phyloP scores from a whole-genome alignment of 2,797 vertebrate genomes.

The Ctenosaura bakeri region DNA sequence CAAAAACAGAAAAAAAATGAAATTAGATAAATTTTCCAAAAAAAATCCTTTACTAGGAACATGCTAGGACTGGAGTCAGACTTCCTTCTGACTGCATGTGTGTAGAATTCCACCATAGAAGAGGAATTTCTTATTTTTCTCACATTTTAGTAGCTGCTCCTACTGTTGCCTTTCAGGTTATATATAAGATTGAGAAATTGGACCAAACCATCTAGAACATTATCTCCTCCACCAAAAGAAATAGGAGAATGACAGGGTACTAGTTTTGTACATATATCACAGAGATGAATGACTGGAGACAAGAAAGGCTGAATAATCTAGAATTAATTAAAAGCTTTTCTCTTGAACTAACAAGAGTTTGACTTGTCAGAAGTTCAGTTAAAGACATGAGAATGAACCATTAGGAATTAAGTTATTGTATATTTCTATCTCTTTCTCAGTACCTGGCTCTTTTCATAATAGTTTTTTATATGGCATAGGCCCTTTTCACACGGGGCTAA shows the following conservation, averaged over 20 bases:
- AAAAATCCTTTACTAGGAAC: slow-evolving; percentile 7
- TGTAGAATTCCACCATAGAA: neutral
- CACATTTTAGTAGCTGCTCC: neutral
- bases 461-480: slow-evolving; percentile 21
- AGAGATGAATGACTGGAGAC: neutral
- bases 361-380: slow-evolving; percentile 24
- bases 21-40: neutral
- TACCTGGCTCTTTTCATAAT: slow-evolving; percentile 30
- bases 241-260: neutral
- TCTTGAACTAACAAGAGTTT: slow-evolving; percentile 18
- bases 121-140: neutral
- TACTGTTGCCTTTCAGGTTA: rapidly evolving
- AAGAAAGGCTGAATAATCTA: slow-evolving; percentile 27
- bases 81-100: neutral
- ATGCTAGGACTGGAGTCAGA: neutral
- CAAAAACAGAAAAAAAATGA: no score
- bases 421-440: slow-evolving; percentile 16
- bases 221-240: neutral
- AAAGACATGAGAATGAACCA: slow-evolving; percentile 25
- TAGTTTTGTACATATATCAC: neutral
- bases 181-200: neutral
- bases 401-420: slow-evolving; percentile 34
- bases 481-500: no score
- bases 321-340: slow-evolving; percentile 31
- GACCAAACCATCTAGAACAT: neutral